Base-by-base conservation (phyloP, 2,113 vertebrate genomes). In the Tichodroma muraria region DNA sequence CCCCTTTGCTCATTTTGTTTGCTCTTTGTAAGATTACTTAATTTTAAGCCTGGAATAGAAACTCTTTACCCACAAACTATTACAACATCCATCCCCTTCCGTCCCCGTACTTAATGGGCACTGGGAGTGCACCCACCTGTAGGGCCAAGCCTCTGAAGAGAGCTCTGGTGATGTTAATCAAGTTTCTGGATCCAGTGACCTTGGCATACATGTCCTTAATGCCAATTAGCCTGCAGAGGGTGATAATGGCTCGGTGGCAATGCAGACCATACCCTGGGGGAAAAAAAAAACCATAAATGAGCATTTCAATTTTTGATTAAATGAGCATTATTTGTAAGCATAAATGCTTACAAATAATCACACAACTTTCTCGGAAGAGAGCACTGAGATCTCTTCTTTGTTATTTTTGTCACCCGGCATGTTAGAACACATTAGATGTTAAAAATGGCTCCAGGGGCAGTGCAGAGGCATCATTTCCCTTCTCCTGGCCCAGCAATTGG, bases 221-320 rank as follows among this genome's bases (percentile, higher is more conserved):
- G 13, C 99, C 99, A 33, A 99, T 99, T 49, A 99, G 98, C 69
- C 97, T 99, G 96, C 99, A 99, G 63, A 99, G 92, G 65, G 99
- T 99, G 95, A 99, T 99, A 95, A 99, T 97, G 8, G 99, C 99
- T 45, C 99, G 97, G 94, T 99, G 99, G 95, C 99, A 99, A 93
- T 5, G 98, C 47, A 99, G 98, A 63, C 99, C 99, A 14, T 99
- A 98, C 16, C 99, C 99, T 99, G 93, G 40, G 66, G 63, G 56
- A 28, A 40, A 31, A 42, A 42, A 42, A 3, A 10, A 3, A 7
- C 18, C 18, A 10, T 4, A 44, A 81, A 78, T 70, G 16, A 88
- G 56, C 66, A 50, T 24, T 40, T n/a, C n/a, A n/a, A n/a, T n/a
- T n/a, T n/a, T n/a, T n/a, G n/a, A n/a, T n/a, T n/a, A n/a, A n/a